Evolutionary conservation across 2,113 vertebrate species (phyloP).

Genomic region (Saccopteryx bilineata): DNA sequence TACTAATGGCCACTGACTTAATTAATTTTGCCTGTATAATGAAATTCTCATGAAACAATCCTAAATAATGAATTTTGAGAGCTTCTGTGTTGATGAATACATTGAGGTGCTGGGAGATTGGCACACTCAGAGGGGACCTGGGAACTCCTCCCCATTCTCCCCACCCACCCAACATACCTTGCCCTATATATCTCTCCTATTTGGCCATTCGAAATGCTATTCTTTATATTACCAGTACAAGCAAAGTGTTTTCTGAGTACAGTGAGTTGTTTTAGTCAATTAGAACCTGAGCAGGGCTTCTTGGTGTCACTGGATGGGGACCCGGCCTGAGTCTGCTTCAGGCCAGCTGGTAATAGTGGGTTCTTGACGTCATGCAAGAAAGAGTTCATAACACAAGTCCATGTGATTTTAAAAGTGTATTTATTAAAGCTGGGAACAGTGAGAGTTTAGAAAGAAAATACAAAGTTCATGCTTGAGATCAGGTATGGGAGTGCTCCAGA

Average conservation of each 20-base stretch:
- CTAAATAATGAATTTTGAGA: not conserved
- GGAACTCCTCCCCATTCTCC: not conserved
- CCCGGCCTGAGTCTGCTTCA: no score
- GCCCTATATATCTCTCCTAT: not conserved
- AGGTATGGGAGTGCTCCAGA: no score
- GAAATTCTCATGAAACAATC: not conserved
- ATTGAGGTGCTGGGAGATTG: not conserved
- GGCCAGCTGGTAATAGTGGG: no score
- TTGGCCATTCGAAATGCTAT: not conserved
- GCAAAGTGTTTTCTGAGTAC: not conserved
- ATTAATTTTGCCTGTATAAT: not conserved
- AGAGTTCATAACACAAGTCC: no score
- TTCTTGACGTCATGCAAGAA: no score
- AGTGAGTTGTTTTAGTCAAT: not conserved
- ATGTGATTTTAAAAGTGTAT: no score
- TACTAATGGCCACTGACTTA: not conserved
- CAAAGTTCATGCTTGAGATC: no score
- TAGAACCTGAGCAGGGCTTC: not conserved
- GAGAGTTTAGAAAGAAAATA: no score
- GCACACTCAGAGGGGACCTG: not conserved
- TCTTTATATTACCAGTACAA: not conserved
- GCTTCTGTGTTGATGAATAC: not conserved
- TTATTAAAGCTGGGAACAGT: no score
- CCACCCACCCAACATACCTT: not conserved
- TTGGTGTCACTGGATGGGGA: not conserved